phyloP scores from a whole-genome alignment of 2,888 invertebrate species.

The Hypsopygia costalis region DNA sequence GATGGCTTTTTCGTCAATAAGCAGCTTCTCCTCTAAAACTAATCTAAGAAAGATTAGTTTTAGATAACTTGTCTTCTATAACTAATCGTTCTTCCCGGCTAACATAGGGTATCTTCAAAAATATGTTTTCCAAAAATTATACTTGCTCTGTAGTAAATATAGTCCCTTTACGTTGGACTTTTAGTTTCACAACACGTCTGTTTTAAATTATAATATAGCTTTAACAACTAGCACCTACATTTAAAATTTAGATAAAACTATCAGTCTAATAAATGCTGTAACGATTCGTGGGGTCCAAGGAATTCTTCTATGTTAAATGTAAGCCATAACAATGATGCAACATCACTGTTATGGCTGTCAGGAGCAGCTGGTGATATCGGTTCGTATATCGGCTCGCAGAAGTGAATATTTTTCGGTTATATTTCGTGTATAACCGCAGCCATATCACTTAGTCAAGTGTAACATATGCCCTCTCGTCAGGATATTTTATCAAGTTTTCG shows the following conservation, averaged over 20 bases:
- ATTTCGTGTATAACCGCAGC: slow-evolving; percentile 35
- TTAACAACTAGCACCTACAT: too few relatives aligned
- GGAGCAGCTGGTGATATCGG: too few relatives aligned
- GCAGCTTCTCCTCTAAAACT: slow-evolving; percentile 67
- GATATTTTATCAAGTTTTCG: slow-evolving; percentile 38
- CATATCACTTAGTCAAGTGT: slow-evolving; percentile 43
- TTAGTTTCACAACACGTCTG: too few relatives aligned
- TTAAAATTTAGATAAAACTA: too few relatives aligned
- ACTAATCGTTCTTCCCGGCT: slow-evolving; percentile 84
- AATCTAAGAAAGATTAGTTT: too few relatives aligned
- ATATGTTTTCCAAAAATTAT: slow-evolving; percentile 85
- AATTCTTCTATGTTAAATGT: too few relatives aligned
- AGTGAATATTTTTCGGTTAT: too few relatives aligned
- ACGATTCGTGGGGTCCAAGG: too few relatives aligned
- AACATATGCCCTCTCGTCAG: slow-evolving; percentile 44
- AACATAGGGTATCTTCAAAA: slow-evolving; percentile 83
- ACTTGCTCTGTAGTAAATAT: slow-evolving; percentile 88
- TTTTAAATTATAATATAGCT: too few relatives aligned
- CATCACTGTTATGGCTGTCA: too few relatives aligned
- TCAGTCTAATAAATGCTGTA: background rate
- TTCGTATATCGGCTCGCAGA: background rate
- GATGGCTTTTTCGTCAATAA: slow-evolving; percentile 84
- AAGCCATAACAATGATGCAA: too few relatives aligned
- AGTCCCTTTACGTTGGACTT: slow-evolving; percentile 84
- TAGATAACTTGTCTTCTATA: too few relatives aligned